Evolutionary conservation across 2,797 vertebrate genomes (phyloP).

Genomic region (Okamejei kenojei): DNA sequence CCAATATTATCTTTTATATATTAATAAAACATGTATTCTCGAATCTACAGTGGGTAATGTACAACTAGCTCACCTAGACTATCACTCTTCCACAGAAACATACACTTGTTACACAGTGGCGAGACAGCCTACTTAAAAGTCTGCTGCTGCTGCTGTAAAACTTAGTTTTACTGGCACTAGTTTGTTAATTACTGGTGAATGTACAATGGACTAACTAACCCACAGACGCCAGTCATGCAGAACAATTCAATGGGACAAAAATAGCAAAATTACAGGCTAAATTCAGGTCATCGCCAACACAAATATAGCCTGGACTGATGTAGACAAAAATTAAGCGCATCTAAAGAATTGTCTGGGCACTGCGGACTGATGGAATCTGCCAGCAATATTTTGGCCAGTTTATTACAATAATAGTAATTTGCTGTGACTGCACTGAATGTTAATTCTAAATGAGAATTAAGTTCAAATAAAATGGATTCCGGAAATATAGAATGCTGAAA

Average conservation of each 20-base stretch:
- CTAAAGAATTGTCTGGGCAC: conserved; percentile 10
- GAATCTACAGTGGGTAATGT: not conserved
- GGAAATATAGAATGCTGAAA: not conserved
- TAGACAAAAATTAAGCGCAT: not conserved
- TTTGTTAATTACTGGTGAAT: conserved; percentile 19
- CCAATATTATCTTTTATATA: not conserved
- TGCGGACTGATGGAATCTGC: conserved; percentile 1
- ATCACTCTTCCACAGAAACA: not conserved
- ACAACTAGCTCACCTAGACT: not conserved
- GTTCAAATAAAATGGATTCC: not conserved
- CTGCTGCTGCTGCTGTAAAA: not conserved
- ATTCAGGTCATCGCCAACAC: not conserved
- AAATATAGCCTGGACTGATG: not conserved
- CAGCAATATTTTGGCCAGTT: not conserved
- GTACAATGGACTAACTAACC: conserved; percentile 11
- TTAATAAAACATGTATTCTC: not conserved
- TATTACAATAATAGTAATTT: not conserved
- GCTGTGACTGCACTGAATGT: not conserved
- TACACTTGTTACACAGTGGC: not conserved
- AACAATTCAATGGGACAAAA: conserved; percentile 21
- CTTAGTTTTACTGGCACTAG: not conserved
- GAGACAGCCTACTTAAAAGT: not conserved
- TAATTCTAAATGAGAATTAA: not conserved
- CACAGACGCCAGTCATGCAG: conserved; percentile 11
- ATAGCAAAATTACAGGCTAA: conserved; percentile 34